Evolutionary conservation across 2,113 vertebrate genomes (phyloP).

Genomic region (Oreotrochilus melanogaster): DNA sequence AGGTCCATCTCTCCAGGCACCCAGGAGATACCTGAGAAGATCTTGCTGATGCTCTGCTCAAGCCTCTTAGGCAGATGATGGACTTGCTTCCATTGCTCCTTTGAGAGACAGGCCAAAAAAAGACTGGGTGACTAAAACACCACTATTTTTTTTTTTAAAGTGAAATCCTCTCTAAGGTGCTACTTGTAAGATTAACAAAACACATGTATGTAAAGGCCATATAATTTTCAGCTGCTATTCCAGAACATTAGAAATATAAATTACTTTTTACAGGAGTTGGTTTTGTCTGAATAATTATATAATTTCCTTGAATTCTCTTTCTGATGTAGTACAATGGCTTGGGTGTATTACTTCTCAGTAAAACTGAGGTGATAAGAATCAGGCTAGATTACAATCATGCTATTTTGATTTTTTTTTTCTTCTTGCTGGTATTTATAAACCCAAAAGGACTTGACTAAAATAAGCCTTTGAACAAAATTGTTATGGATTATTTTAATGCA

Average conservation of each 20-base stretch:
- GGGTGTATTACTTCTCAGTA: not conserved
- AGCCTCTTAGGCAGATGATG: fast-evolving
- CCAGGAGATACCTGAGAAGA: not conserved
- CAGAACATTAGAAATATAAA: not conserved
- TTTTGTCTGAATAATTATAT: conserved; percentile 27
- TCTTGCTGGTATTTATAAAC: not conserved
- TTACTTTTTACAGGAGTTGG: not conserved
- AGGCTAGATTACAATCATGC: conserved; percentile 3
- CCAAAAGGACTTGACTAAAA: not conserved
- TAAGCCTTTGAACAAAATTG: not conserved
- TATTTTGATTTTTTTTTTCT: not conserved
- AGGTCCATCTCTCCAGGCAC: not conserved
- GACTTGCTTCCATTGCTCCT: not conserved
- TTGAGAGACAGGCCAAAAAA: fast-evolving
- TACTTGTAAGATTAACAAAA: not conserved
- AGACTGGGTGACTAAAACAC: not conserved
- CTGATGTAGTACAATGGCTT: not conserved
- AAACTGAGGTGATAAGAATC: not conserved
- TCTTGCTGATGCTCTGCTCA: not conserved
- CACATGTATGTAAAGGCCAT: fast-evolving
- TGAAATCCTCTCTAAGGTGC: not conserved
- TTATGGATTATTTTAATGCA: not conserved
- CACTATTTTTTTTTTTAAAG: not conserved
- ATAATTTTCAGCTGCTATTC: not conserved
- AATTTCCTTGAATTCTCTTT: conserved; percentile 56